Percentiles rank a stretch among this genome's conserved stretches.
These are phyloP conservation scores for Melanargia galathea DNA, from an alignment of 2,888 invertebrate species.

Conservation along the genomic window DNA sequence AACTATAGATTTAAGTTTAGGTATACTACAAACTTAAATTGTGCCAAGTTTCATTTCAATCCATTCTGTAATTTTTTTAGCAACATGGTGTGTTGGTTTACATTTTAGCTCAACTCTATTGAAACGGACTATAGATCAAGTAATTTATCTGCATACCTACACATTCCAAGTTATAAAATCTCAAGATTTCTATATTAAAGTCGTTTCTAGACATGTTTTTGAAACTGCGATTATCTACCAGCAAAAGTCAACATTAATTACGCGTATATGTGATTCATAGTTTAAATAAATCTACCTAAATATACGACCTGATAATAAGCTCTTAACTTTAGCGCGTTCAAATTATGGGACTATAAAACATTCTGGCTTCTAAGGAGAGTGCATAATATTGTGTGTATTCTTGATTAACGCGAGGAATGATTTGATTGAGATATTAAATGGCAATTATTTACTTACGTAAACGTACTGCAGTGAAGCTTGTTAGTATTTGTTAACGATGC, in stretches of 20 bases:
- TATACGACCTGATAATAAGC: conserved; percentile 1
- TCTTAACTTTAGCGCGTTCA: conserved; percentile 5
- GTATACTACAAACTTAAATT: too few species aligned
- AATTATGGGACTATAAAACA: conserved; percentile 6
- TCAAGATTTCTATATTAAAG: background rate
- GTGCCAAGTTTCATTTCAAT: too few species aligned
- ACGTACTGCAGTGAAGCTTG: background rate
- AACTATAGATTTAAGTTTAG: too few species aligned
- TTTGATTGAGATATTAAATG: conserved; percentile 14
- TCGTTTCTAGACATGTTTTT: background rate
- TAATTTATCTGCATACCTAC: background rate
- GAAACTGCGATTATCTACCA: background rate
- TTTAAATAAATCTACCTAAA: background rate
- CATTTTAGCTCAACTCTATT: too few species aligned
- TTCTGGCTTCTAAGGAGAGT: too few species aligned
- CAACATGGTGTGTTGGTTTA: too few species aligned
- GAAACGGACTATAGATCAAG: background rate
- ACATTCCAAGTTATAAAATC: background rate
- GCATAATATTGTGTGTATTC: background rate
- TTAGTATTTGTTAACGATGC: background rate
- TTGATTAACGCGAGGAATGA: background rate
- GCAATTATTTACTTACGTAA: background rate
- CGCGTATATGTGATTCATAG: background rate
- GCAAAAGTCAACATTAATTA: background rate
- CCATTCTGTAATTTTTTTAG: too few species aligned